Percentiles rank a stretch among this genome's conserved stretches.
Evolutionary conservation across 1,140 invertebrate genomes (phyloP).

Genomic region (Papilio aristodemus): DNA sequence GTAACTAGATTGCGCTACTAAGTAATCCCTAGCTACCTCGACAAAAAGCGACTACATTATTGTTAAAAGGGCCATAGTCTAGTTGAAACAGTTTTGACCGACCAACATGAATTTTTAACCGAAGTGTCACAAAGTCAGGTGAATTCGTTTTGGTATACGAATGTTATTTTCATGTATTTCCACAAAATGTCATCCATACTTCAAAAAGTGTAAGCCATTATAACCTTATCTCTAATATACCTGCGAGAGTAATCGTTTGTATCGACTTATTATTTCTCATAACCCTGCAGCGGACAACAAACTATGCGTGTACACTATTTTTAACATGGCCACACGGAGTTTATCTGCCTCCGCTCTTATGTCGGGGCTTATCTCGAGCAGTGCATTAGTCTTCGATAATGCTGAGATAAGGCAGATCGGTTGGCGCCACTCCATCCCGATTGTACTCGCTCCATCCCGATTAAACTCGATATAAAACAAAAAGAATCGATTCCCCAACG

Average conservation of each 20-base stretch:
- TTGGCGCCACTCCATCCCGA: constrained; percentile 75
- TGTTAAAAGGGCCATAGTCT: too few relatives aligned
- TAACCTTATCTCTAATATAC: neutral
- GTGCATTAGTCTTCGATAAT: constrained; percentile 79
- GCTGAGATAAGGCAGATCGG: constrained; percentile 74
- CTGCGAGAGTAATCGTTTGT: neutral
- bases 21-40: too few relatives aligned
- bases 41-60: too few relatives aligned
- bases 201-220: too few relatives aligned
- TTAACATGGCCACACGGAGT: constrained; percentile 77
- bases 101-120: too few relatives aligned
- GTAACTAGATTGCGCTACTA: too few relatives aligned
- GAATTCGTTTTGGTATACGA: too few relatives aligned
- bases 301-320: constrained; percentile 79
- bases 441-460: constrained; percentile 67
- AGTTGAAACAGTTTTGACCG: too few relatives aligned
- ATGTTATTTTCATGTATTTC: too few relatives aligned
- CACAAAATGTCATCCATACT: too few relatives aligned
- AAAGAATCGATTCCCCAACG: constrained; percentile 69
- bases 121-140: too few relatives aligned
- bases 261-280: constrained; percentile 4
- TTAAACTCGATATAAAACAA: constrained; percentile 72
- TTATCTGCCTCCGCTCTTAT: constrained; percentile 78
- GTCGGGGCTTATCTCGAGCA: constrained; percentile 66
- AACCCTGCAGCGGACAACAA: constrained; percentile 63